phyloP scores from a whole-genome alignment of 1,140 invertebrate species.

The Sinonovacula constricta region DNA sequence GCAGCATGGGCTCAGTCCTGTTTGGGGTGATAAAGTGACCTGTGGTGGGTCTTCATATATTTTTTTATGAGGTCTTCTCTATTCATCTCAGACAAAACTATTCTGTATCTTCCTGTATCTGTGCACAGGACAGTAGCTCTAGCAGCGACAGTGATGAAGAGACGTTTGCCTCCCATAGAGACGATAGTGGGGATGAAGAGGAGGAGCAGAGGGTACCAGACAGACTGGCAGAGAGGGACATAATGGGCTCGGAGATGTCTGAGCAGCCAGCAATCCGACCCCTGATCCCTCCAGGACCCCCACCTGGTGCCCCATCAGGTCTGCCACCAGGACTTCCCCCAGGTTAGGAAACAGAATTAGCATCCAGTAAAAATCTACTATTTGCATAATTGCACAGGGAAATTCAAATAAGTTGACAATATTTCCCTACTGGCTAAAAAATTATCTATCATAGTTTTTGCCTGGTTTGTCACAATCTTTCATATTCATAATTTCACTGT shows the following conservation, averaged over 20 bases:
- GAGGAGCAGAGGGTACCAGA: conserved; percentile 79
- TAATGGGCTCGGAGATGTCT: conserved; percentile 44
- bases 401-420: too few relatives aligned
- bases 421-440: too few relatives aligned
- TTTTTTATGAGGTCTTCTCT: background rate
- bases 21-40: too few relatives aligned
- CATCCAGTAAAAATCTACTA: too few relatives aligned
- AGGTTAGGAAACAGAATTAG: conserved; percentile 59
- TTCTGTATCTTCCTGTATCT: too few relatives aligned
- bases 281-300: conserved; percentile 66
- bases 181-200: conserved; percentile 47
- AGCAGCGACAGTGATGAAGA: conserved; percentile 50
- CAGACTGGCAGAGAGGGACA: conserved; percentile 80
- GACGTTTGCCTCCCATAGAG: conserved; percentile 33
- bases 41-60: too few relatives aligned
- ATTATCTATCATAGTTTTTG: too few relatives aligned
- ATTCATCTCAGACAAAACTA: conserved; percentile 8
- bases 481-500: too few relatives aligned
- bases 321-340: conserved; percentile 68
- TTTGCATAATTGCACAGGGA: too few relatives aligned
- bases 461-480: too few relatives aligned
- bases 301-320: conserved; percentile 69
- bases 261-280: conserved; percentile 11
- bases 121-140: conserved; percentile 29
- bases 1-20: too few relatives aligned